Evolutionary conservation across 2,113 vertebrate genomes (phyloP).

Genomic region (cat (Felis catus)): F.catus_Fca126_mat1.0 CM031420.1:96043001-96043500

Average conservation of each 20-base stretch:
- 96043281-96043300: background rate
- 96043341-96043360: background rate
- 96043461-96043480: background rate
- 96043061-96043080: background rate
- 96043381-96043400: background rate
- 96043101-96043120: background rate
- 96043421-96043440: background rate
- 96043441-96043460: background rate
- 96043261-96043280: no score
- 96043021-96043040: background rate
- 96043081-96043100: background rate
- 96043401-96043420: background rate
- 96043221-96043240: background rate
- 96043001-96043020: background rate
- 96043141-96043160: background rate
- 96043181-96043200: background rate
- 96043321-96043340: background rate
- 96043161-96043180: background rate
- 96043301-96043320: background rate
- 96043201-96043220: background rate
- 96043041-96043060: background rate
- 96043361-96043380: background rate
- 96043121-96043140: background rate
- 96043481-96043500: background rate
- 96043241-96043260: background rate